Conservation (phyloP, 2,888 invertebrate species). For the Trachelus stipa region DNA sequence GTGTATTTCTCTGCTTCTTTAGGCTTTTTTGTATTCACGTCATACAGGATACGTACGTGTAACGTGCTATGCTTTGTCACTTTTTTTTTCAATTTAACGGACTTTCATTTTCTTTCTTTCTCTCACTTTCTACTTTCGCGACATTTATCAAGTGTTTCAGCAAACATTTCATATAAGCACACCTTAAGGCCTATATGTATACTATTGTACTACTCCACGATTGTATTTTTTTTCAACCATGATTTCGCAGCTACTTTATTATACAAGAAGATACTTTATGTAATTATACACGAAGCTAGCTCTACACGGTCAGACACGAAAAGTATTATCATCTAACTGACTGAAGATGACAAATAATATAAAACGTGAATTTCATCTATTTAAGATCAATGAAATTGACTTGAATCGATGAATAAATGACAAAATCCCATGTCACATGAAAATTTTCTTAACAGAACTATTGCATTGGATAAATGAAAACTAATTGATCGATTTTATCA, state of each 20-base stretch:
- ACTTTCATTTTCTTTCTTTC: slow-evolving; percentile 8
- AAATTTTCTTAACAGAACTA: neutral
- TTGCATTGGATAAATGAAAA: neutral
- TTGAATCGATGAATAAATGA: neutral
- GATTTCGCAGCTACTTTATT: slow-evolving; percentile 22
- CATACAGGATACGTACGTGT: neutral
- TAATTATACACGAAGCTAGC: slow-evolving; percentile 37
- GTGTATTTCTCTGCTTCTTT: neutral
- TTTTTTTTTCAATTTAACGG: neutral
- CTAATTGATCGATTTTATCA: neutral
- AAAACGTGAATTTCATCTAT: neutral
- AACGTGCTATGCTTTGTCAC: slow-evolving; percentile 4
- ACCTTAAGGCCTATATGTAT: slow-evolving; percentile 40
- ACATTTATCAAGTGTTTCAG: slow-evolving; percentile 56
- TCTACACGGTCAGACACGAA: slow-evolving; percentile 37
- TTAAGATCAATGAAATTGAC: neutral
- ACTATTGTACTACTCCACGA: slow-evolving; percentile 36
- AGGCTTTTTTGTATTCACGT: neutral
- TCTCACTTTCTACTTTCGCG: slow-evolving; percentile 51
- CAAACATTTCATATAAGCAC: slow-evolving; percentile 43
- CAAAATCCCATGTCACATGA: neutral
- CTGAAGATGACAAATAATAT: neutral
- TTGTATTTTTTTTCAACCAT: slow-evolving; percentile 19
- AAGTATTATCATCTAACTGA: slow-evolving; percentile 22
- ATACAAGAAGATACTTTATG: slow-evolving; percentile 25